A percentile compares a stretch with the other conserved stretches of the same genome.
phyloP scores from a whole-genome alignment of 2,113 vertebrate species.

The Bufo bufo region DNA sequence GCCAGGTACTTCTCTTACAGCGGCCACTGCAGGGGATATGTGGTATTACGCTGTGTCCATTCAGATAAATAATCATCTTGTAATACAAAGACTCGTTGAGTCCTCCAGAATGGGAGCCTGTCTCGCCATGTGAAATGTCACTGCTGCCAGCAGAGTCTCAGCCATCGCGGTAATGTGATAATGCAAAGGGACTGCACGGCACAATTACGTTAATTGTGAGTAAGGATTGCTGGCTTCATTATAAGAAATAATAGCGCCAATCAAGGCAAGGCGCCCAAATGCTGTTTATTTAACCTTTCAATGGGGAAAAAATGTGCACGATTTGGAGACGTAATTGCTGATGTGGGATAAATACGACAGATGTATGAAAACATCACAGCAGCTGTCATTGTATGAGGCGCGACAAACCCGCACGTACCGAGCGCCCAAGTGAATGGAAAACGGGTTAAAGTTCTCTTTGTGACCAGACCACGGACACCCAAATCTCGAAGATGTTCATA shows the following conservation, averaged over 20 bases:
- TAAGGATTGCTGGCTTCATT: neutral
- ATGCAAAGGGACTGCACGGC: neutral
- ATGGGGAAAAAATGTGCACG: neutral
- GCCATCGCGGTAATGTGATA: neutral
- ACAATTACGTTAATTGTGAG: neutral
- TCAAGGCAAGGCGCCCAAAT: neutral
- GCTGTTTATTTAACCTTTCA: constrained; percentile 20
- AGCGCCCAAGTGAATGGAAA: neutral
- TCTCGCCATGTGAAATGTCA: neutral
- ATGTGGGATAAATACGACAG: neutral
- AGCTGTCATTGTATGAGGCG: neutral
- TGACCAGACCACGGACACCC: no score
- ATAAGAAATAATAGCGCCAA: neutral
- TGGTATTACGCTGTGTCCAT: no score
- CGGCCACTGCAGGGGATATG: no score
- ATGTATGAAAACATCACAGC: neutral
- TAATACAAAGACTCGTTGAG: no score
- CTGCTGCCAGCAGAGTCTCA: neutral
- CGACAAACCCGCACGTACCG: neutral
- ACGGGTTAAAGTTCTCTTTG: neutral
- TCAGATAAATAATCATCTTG: no score
- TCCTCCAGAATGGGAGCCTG: no score
- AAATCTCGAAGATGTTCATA: no score
- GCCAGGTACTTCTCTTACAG: no score
- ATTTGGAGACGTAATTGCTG: constrained; percentile 23